These are phyloP conservation scores for Thereva nobilitata DNA, from an alignment of 2,888 invertebrate genomes.

Conservation along the genomic window DNA sequence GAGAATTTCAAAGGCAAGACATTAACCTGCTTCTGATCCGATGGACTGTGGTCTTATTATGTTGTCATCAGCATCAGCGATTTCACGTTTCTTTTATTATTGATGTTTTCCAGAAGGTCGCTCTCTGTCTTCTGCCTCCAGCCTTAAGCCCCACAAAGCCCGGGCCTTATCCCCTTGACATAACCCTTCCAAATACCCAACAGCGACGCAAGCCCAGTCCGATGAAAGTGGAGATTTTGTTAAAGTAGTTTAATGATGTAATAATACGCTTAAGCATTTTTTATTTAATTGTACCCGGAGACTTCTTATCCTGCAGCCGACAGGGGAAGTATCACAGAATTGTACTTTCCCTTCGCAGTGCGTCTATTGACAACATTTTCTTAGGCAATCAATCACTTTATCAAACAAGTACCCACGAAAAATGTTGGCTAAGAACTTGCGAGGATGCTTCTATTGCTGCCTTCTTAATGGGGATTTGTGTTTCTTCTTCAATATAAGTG, in stretches of 20 bases:
- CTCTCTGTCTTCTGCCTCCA: neutral
- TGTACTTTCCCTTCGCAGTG: too few species aligned
- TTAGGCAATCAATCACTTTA: too few species aligned
- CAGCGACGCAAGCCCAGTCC: neutral
- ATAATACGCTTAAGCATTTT: neutral
- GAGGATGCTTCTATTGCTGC: too few species aligned
- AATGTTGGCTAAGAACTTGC: too few species aligned
- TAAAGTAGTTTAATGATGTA: neutral
- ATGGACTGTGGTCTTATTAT: neutral
- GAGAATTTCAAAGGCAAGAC: constrained; percentile 9
- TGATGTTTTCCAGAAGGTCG: constrained; percentile 1
- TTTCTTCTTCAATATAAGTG: too few species aligned
- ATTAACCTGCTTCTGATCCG: constrained; percentile 22
- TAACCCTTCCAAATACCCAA: neutral
- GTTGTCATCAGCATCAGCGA: neutral
- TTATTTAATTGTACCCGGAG: neutral
- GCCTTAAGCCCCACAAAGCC: neutral
- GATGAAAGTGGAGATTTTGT: constrained; percentile 13
- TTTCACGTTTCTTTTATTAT: neutral
- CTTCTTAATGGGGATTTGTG: too few species aligned
- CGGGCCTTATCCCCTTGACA: too few species aligned
- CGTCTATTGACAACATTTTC: too few species aligned
- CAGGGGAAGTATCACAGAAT: too few species aligned
- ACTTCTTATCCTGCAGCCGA: too few species aligned
- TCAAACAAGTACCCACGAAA: too few species aligned